phyloP scores from a whole-genome alignment of 2,113 vertebrate genomes.

The Dasyornis broadbenti region DNA sequence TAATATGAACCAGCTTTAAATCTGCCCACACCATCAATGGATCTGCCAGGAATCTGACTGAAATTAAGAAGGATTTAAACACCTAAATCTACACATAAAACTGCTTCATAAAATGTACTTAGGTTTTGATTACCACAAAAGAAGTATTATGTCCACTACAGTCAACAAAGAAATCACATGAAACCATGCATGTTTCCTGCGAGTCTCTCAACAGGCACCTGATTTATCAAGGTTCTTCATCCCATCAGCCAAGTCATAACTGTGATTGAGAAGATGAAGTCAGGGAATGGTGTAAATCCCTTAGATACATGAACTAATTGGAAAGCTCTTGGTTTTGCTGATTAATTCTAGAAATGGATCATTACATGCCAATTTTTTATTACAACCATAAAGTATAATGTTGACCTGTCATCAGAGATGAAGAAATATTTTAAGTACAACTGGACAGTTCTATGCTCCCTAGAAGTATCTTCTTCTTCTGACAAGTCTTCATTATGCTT shows the following conservation, averaged over 20 bases:
- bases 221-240: neutral
- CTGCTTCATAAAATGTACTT: neutral
- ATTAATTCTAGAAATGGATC: neutral
- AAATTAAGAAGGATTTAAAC: neutral
- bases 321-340: neutral
- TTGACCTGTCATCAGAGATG: neutral
- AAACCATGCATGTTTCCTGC: neutral
- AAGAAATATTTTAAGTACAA: conserved; percentile 7
- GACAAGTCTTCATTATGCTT: conserved; percentile 12
- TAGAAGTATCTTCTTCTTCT: neutral
- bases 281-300: neutral
- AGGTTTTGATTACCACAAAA: neutral
- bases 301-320: neutral
- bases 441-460: neutral
- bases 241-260: neutral
- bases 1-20: neutral
- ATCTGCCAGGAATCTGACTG: neutral
- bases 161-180: neutral
- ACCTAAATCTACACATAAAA: neutral
- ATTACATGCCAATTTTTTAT: neutral
- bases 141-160: neutral
- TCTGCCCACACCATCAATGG: neutral
- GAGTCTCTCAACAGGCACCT: neutral
- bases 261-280: neutral
- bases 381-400: conserved; percentile 3